Evolutionary conservation across 2,797 vertebrate genomes (phyloP).

Genomic region (Pagetopsis macropterus): DNA sequence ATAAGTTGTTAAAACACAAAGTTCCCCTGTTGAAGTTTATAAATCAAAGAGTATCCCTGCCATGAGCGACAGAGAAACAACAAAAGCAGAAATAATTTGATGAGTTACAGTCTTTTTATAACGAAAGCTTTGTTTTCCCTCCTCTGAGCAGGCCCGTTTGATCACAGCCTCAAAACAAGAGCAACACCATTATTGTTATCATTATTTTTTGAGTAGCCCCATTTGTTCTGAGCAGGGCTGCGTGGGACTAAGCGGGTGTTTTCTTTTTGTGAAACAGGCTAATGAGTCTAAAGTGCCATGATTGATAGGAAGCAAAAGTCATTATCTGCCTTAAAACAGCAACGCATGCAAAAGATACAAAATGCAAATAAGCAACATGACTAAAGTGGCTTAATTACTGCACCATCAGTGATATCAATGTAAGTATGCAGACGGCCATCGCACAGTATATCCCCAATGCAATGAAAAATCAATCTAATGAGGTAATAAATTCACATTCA

Average conservation of each 20-base stretch:
- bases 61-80: constrained; percentile 32
- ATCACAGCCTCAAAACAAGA: constrained; percentile 65
- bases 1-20: constrained; percentile 40
- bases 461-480: constrained; percentile 43
- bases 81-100: constrained; percentile 46
- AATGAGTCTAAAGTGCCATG: constrained; percentile 50
- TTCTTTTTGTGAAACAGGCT: constrained; percentile 41
- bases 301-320: constrained; percentile 60
- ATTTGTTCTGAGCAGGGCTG: constrained; percentile 50
- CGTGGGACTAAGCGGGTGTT: constrained; percentile 15
- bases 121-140: constrained; percentile 43
- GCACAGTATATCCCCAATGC: constrained; percentile 39
- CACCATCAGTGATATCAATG: constrained; percentile 51
- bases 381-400: constrained; percentile 59
- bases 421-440: constrained; percentile 40
- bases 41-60: constrained; percentile 55
- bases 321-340: constrained; percentile 55
- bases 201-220: constrained; percentile 35
- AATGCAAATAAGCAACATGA: constrained; percentile 46
- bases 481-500: constrained; percentile 47
- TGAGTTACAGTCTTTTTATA: constrained; percentile 45
- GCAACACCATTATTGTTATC: constrained; percentile 65
- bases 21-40: constrained; percentile 36
- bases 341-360: constrained; percentile 40
- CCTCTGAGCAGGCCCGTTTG: constrained; percentile 49